A percentile compares a stretch with the other conserved stretches of the same genome.
Evolutionary conservation across 53 echinoderm and acorn worm species (phyloP).

Genomic region (Holothuria leucospilota): DNA sequence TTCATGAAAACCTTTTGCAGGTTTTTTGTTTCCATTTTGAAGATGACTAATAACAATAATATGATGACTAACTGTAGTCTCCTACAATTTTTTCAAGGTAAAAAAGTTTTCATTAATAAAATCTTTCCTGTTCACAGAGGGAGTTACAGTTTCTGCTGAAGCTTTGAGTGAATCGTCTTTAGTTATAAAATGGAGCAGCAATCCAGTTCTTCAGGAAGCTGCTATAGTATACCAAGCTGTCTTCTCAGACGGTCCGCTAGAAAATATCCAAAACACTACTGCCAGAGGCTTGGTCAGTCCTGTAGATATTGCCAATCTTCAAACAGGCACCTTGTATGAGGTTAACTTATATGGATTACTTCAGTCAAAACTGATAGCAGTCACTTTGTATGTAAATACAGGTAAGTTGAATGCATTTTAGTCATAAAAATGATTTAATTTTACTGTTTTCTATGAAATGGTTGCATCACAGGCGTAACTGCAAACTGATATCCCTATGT

Average conservation of each 20-base stretch:
- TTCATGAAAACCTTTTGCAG: no score
- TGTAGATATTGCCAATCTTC: constrained; percentile 8
- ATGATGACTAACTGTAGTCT: no score
- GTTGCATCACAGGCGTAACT: no score
- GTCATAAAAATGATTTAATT: no score
- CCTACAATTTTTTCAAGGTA: no score
- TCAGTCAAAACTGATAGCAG: constrained; percentile 11
- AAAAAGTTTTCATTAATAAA: no score
- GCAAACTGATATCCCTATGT: no score
- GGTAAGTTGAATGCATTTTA: not conserved
- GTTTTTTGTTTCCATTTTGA: no score
- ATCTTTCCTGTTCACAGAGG: not conserved
- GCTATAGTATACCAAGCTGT: no score
- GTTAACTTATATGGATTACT: constrained; percentile 24
- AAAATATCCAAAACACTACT: not conserved
- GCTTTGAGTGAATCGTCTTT: not conserved
- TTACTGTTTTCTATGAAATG: no score
- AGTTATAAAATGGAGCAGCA: constrained; percentile 1
- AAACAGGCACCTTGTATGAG: constrained; percentile 16
- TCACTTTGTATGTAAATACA: constrained; percentile 12
- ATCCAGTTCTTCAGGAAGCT: not conserved
- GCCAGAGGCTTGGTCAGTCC: constrained; percentile 12
- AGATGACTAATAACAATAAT: no score
- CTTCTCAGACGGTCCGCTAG: not conserved
- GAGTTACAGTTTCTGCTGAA: constrained; percentile 18